Base-by-base conservation (phyloP, 2,888 invertebrate species). In the Caenorhabditis becei region DNA sequence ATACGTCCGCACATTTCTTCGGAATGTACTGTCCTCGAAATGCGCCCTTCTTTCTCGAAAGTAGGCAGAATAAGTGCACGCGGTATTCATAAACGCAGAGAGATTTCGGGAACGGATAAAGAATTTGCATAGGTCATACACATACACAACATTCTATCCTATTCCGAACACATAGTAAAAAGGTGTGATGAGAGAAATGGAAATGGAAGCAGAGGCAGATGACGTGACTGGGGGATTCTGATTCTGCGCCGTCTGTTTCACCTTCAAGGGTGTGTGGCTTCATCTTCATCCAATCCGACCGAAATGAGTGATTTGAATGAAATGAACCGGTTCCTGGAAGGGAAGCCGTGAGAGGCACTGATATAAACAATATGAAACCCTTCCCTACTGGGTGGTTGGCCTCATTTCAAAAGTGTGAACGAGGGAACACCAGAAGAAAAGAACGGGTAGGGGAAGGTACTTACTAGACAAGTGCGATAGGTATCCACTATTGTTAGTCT, bases 91-190 rank as follows among this genome's bases (percentile, higher is more conserved):
- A 65, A 65, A 65, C 74, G 74, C 63, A 72, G 66, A 74, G 51
- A 74, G 74, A 75, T 75, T 66, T 37, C 28, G 49, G 20, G 53
- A 53, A 58, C 53, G 75, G 66, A 75, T 75, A 75, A 66, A 66
- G 75, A 75, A 75, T 75, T 75, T 75, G 75, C 75, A 66, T 75
- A 75, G 66, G 75, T 75, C 75, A 63, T 56, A 58, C 44, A 63
- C 47, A 51, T 63, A 72, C 72, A 75, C 59, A 75, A 75, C 59
- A 53, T 35, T 71, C 41, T 51, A 44, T 11, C 41, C 32, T 4
- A 7, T 14, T 24, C 23, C 58, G 65, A 66, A 58, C 56, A 59
- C 56, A 61, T 66, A 59, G 61, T 75, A 75, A 75, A 74, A 66
- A 75, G 66, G 75, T 75, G 75, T 66, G 59, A 66, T n/a, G 59